Conservation (phyloP, 2,113 vertebrate species). For the Urocitellus parryii region DNA sequence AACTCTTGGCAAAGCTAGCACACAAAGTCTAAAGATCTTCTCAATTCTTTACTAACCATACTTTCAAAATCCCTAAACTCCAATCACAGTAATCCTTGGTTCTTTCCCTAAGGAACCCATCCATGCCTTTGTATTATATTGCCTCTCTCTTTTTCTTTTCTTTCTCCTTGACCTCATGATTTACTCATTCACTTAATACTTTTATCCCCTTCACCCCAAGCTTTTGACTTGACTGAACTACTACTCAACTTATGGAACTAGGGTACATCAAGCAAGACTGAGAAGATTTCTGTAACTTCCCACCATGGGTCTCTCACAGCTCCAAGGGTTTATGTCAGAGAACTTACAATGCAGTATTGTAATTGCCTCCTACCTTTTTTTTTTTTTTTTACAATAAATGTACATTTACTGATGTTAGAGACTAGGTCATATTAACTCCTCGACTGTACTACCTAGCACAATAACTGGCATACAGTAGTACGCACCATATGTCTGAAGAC, state of each 20-base stretch:
- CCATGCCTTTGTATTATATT: background rate
- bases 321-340: background rate
- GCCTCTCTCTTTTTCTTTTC: background rate
- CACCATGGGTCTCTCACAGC: background rate
- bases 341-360: background rate
- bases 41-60: background rate
- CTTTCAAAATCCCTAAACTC: background rate
- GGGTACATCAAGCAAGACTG: background rate
- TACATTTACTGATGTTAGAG: background rate
- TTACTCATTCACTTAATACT: background rate
- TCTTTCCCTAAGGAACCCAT: background rate
- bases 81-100: background rate
- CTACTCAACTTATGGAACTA: background rate
- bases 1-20: background rate
- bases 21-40: background rate
- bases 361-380: background rate
- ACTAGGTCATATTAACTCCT: background rate
- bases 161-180: background rate
- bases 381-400: background rate
- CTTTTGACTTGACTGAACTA: background rate
- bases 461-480: background rate
- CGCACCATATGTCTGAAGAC: background rate
- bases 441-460: background rate
- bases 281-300: background rate
- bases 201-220: background rate